Conservation (phyloP, 1,140 invertebrate genomes). For the Megalonaias nervosa region DNA sequence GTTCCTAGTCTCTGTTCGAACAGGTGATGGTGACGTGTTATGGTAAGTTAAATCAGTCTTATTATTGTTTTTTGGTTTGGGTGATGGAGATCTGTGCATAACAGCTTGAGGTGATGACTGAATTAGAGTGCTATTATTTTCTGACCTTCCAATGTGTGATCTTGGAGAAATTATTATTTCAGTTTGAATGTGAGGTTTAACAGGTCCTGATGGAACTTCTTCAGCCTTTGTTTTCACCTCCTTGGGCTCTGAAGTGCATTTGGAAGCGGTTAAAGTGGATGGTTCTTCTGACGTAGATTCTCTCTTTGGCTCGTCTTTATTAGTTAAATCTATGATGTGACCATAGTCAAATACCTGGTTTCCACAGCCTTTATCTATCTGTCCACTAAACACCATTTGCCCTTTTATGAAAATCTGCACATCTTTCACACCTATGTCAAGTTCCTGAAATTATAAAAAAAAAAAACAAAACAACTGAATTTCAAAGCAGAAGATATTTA, state of each 20-base stretch:
- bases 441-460: conserved; percentile 54
- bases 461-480: conserved; percentile 8
- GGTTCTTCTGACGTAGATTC: too few relatives aligned
- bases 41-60: background rate
- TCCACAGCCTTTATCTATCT: conserved; percentile 71
- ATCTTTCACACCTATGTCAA: conserved; percentile 64
- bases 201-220: too few relatives aligned
- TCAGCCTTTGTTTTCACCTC: too few relatives aligned
- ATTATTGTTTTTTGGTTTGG: conserved; percentile 1
- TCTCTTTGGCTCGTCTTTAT: too few relatives aligned
- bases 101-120: conserved; percentile 16
- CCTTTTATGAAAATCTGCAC: conserved; percentile 60
- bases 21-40: conserved; percentile 26
- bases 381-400: conserved; percentile 62
- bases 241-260: too few relatives aligned
- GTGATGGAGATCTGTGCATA: conserved; percentile 34
- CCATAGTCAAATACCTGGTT: conserved; percentile 71
- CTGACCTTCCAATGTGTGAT: too few relatives aligned
- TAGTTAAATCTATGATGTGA: conserved; percentile 42
- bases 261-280: too few relatives aligned
- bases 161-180: too few relatives aligned
- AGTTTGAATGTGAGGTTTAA: too few relatives aligned
- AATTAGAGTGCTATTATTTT: background rate
- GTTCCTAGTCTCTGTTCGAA: conserved; percentile 33
- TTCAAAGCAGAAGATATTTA: background rate